Evolutionary conservation across 2,113 vertebrate species (phyloP).

Genomic region (Tychaedon coryphoeus): DNA sequence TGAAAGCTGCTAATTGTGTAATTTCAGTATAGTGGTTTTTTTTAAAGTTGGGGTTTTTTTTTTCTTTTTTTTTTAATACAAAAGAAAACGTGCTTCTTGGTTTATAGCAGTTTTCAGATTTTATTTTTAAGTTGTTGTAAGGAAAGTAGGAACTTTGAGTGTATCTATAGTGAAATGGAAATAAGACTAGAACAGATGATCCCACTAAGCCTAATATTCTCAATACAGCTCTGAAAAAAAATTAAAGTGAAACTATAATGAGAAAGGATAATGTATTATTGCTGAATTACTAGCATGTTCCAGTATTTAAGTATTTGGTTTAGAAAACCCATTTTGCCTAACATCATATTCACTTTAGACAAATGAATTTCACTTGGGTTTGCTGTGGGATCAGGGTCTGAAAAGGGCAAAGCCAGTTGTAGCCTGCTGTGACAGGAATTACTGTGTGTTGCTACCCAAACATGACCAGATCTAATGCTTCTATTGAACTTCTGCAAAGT

Average conservation of each 20-base stretch:
- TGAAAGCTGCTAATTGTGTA: constrained; percentile 36
- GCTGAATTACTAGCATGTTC: not conserved
- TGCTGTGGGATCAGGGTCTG: not conserved
- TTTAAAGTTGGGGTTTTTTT: not conserved
- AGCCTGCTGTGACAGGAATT: not conserved
- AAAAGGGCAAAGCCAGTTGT: not conserved
- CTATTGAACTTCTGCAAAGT: not conserved
- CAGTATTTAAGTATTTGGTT: not conserved
- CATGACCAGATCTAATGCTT: not conserved
- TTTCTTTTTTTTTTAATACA: not conserved
- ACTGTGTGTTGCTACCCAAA: not conserved
- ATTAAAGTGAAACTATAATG: not conserved
- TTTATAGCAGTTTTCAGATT: not conserved
- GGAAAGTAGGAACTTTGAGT: not conserved
- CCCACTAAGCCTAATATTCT: not conserved
- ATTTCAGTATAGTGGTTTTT: not conserved
- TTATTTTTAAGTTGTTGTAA: not conserved
- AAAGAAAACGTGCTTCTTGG: not conserved
- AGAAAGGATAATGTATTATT: not conserved
- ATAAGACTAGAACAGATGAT: not conserved
- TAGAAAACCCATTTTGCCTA: not conserved
- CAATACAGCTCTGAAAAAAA: not conserved
- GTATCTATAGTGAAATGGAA: not conserved
- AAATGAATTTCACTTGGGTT: not conserved
- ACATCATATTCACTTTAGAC: not conserved